phyloP scores from a whole-genome alignment of 2,113 vertebrate species.

The Anhinga rufa region DNA sequence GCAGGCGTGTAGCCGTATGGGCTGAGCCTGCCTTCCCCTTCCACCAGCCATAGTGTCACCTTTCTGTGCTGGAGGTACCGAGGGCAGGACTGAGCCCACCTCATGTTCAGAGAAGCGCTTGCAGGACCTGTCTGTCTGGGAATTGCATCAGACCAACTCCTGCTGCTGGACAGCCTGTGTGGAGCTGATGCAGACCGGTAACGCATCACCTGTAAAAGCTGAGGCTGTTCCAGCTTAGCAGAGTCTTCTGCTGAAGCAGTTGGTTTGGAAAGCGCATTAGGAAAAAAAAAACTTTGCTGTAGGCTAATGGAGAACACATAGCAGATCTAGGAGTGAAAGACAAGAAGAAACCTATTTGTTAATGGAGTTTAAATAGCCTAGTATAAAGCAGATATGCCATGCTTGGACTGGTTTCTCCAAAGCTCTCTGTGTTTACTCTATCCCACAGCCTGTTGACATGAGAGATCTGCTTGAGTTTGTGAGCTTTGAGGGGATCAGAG shows the following conservation, averaged over 20 bases:
- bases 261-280: background rate
- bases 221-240: background rate
- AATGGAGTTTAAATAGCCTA: slow-evolving; percentile 43
- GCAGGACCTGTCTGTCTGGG: background rate
- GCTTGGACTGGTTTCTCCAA: background rate
- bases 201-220: background rate
- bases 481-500: slow-evolving; percentile 44
- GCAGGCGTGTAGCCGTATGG: background rate
- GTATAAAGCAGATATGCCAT: background rate
- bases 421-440: slow-evolving; percentile 19
- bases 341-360: slow-evolving; percentile 18
- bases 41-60: background rate
- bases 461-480: slow-evolving; percentile 21
- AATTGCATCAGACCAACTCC: background rate
- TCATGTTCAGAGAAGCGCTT: background rate
- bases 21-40: background rate
- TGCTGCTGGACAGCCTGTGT: background rate
- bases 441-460: slow-evolving; percentile 34
- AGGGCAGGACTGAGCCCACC: background rate
- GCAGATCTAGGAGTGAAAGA: slow-evolving; percentile 3
- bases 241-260: background rate
- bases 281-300: background rate
- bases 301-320: background rate
- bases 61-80: background rate
- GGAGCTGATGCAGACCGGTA: background rate